Conservation (phyloP, 2,888 invertebrate species). For the Agrochola litura region DNA sequence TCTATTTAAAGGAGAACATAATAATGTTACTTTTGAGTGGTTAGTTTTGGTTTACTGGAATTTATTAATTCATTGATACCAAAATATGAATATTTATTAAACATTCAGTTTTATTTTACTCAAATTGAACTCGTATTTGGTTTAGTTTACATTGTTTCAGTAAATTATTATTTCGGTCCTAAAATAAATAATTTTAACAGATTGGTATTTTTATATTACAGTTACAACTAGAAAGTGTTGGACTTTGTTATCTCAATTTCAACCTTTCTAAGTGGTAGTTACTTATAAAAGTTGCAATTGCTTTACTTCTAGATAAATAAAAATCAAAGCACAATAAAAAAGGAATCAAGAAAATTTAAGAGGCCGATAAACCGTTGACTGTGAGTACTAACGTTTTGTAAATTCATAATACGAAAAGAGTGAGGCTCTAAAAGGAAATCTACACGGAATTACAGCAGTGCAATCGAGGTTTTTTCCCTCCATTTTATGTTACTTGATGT, state of each 20-base stretch:
- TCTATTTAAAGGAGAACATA: not conserved
- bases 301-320: not conserved
- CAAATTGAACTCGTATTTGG: not conserved
- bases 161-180: not conserved
- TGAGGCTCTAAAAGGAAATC: constrained; percentile 25
- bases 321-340: constrained; percentile 4
- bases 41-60: not conserved
- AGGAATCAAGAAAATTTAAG: not conserved
- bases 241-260: not conserved
- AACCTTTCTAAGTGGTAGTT: not conserved
- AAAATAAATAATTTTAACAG: no score
- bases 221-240: not conserved
- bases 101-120: not conserved
- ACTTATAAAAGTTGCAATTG: not conserved
- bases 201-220: not conserved
- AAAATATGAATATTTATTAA: not conserved
- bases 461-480: constrained; percentile 29
- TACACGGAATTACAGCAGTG: constrained; percentile 27
- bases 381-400: constrained; percentile 13
- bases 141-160: not conserved
- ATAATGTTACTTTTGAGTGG: not conserved
- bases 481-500: constrained; percentile 36
- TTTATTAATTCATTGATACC: not conserved
- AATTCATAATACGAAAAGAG: constrained; percentile 10
- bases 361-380: not conserved